Evolutionary conservation across 2,888 invertebrate genomes (phyloP), one percentile per base, ranked within the genome.

Genomic region (Spicauda simplicius): DNA sequence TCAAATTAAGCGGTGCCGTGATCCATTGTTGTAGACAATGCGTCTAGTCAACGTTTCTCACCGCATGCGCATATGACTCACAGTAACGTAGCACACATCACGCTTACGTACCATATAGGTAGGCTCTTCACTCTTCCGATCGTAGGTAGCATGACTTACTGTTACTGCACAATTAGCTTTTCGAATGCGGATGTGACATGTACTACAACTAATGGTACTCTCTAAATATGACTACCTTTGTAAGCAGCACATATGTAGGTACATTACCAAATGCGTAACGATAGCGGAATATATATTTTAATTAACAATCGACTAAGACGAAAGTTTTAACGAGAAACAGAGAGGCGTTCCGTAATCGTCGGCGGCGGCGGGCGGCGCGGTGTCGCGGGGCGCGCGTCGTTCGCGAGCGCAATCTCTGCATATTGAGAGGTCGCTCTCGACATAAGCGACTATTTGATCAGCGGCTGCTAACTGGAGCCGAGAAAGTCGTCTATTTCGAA

Each of bases 401-500:
- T 73, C 75, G 78, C 78, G 77, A 72, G 76, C 70, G 75, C 82
- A 77, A 77, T 75, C 77, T 77, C 78, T 64, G 66, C 68, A 58
- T 45, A 59, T 78, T 80, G 74, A 72, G 68, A 69, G 70, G 71
- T 71, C 79, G 77, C 77, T 74, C 71, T 75, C 75, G 78, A 68
- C 71, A 64, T 70, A 70, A 70, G 72, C 79, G 80, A 64, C 75
- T 78, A 78, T 83, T 86, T 81, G 84, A 83, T 83, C 83, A 86
- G 80, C 81, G 84, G 80, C 85, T 84, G 80, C 85, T 84, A 85
- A 85, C 84, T 89, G 86, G 84, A 84, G 82, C 83, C 85, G 86
- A 86, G 90, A 91, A 89, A 90, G 91, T 88, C 81, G 83, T 89
- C 87, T 88, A 90, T 92, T 90, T 91, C 85, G 88, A 91, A 90